These are phyloP conservation scores for Bradypus variegatus DNA, from an alignment of 2,797 vertebrate species.

Conservation along the genomic window DNA sequence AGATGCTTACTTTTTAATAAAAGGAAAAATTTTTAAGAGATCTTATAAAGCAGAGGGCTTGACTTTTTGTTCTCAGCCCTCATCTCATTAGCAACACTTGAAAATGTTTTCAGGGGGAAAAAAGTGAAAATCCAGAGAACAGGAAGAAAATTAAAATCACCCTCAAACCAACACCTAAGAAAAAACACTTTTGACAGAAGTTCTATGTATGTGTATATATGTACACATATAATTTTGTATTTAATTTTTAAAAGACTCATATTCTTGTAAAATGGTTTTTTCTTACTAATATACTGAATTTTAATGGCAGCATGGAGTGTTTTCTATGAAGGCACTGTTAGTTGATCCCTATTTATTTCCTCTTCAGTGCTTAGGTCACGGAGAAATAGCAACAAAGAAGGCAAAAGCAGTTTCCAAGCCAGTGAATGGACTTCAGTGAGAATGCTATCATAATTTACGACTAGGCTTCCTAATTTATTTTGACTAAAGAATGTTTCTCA, in stretches of 20 bases:
- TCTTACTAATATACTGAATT: background rate
- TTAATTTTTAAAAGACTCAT: background rate
- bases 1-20: background rate
- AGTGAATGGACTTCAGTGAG: background rate
- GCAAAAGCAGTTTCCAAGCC: background rate
- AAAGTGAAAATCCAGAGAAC: background rate
- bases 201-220: background rate
- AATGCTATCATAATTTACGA: background rate
- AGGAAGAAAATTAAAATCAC: background rate
- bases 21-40: too few species aligned
- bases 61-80: too few species aligned
- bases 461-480: background rate
- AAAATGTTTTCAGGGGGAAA: too few species aligned
- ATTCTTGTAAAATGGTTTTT: background rate
- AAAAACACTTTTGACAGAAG: background rate
- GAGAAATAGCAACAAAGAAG: background rate
- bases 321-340: background rate
- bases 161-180: constrained; percentile 14
- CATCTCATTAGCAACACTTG: too few species aligned
- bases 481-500: background rate
- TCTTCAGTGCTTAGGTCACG: background rate
- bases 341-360: background rate
- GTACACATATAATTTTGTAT: background rate
- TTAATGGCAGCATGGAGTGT: background rate
- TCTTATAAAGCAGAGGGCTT: too few species aligned